Evolutionary conservation across 2,797 vertebrate genomes (phyloP), one percentile per base, ranked within the genome.

Genomic region (Chloroceryle inda): DNA sequence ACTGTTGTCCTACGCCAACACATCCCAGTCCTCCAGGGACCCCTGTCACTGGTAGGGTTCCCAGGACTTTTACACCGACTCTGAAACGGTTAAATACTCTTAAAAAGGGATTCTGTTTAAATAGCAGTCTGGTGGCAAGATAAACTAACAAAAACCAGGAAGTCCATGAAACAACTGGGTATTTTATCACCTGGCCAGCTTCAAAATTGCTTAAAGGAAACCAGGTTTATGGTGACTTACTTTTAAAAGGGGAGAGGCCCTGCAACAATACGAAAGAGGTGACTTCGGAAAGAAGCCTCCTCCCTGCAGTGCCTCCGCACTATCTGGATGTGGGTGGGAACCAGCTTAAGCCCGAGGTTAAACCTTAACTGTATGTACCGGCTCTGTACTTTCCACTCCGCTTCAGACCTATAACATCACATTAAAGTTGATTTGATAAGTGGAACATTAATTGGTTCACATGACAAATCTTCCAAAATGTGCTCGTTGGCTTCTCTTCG

Each of bases 361-460:
- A 92, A 73, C 67, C 88, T 88, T 78, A 91, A 92, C 62, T 56
- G 58, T 45, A 14, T 6, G 42, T 76, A 79, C 62, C 27, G 8
- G 47, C 29, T 85, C 84, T 49, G 67, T 68, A 90, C 67, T 90
- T 96, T 82, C 85, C 77, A 92, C 85, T 86, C 45, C 66, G 22
- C 56, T 89, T 88, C 68, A 81, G 80, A 82, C 40, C 40, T 93
- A 74, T 74, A 86, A 52, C 20, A 14, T 64, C 62, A 49, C 15
- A 75, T 42, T 85, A 33, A 91, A 85, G 66, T 4, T 6, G 5
- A 88, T 44, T 77, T 49, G 62, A 11, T 56, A 94, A 77, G 31
- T 4, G 3, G n/a, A 85, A 55, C 4, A 3, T 80, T 88, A 92
- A 95, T 17, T 47, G 7, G 29, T 49, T 68, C 67, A 75, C 22